These are phyloP conservation scores for Siniperca undulata DNA, from an alignment of 2,797 vertebrate species.

Conservation along the genomic window DNA sequence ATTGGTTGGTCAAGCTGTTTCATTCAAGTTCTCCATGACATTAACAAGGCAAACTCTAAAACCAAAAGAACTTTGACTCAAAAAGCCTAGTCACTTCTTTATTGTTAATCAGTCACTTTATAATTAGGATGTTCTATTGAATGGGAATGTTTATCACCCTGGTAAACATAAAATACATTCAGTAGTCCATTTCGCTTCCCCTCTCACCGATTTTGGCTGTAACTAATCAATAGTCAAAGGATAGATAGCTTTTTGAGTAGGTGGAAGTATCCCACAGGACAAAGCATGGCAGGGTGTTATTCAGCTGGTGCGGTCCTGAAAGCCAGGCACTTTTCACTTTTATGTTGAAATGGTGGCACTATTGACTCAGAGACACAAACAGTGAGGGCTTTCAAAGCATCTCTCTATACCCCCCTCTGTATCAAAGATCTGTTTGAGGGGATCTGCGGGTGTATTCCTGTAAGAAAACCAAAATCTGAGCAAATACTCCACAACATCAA, in stretches of 20 bases:
- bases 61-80: not conserved
- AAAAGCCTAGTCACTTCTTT: not conserved
- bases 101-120: not conserved
- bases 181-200: not conserved
- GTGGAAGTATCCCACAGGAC: conserved; percentile 59
- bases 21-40: not conserved
- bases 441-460: conserved; percentile 40
- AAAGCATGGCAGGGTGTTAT: conserved; percentile 43
- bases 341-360: conserved; percentile 63
- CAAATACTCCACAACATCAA: conserved; percentile 37
- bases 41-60: not conserved
- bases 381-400: conserved; percentile 64
- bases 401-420: conserved; percentile 12
- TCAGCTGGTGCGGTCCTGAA: conserved; percentile 41
- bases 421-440: conserved; percentile 62
- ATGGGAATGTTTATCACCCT: not conserved
- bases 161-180: conserved; percentile 16
- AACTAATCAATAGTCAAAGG: conserved; percentile 52
- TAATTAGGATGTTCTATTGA: not conserved
- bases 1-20: conserved; percentile 1
- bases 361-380: conserved; percentile 64
- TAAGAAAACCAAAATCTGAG: conserved; percentile 47
- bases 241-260: conserved; percentile 51
- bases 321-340: conserved; percentile 57
- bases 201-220: conserved; percentile 18